These are phyloP conservation scores for Tromatobia lineatoria DNA, from an alignment of 2,888 invertebrate species.

Conservation along the genomic window DNA sequence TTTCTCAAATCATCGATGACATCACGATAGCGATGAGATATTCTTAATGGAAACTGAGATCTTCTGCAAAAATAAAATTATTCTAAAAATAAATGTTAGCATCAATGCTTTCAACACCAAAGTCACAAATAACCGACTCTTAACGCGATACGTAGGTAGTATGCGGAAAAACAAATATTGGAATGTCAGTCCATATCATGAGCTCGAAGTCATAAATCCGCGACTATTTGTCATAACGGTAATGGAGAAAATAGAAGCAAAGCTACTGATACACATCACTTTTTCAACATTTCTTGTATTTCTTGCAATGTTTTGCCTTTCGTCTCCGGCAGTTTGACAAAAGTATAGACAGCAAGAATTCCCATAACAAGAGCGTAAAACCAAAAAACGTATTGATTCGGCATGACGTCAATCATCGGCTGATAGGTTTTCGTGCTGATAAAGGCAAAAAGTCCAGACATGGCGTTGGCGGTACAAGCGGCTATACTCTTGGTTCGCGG, in stretches of 20 bases:
- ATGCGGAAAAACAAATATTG: not conserved
- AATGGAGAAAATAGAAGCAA: not conserved
- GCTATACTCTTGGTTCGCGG: constrained; percentile 77
- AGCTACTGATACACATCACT: constrained; percentile 28
- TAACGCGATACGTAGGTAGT: not conserved
- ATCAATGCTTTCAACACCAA: not conserved
- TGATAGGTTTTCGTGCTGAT: constrained; percentile 76
- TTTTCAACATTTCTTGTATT: constrained; percentile 77
- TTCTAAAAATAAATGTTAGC: not conserved
- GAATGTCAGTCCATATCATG: not conserved
- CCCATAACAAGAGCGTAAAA: constrained; percentile 71
- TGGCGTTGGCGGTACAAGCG: constrained; percentile 74
- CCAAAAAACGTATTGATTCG: constrained; percentile 76
- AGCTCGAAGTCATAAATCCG: not conserved
- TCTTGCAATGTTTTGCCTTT: constrained; percentile 80
- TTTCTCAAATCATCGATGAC: not conserved
- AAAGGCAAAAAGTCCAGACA: constrained; percentile 77
- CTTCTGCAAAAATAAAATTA: not conserved
- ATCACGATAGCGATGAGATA: not conserved
- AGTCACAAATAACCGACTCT: not conserved
- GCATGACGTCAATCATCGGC: constrained; percentile 73
- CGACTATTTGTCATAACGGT: not conserved
- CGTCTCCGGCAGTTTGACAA: constrained; percentile 77
- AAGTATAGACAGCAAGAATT: constrained; percentile 60
- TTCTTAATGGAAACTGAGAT: not conserved